Conservation (phyloP, 64 coral and sea anemone species). For the Actinia tenebrosa region DNA sequence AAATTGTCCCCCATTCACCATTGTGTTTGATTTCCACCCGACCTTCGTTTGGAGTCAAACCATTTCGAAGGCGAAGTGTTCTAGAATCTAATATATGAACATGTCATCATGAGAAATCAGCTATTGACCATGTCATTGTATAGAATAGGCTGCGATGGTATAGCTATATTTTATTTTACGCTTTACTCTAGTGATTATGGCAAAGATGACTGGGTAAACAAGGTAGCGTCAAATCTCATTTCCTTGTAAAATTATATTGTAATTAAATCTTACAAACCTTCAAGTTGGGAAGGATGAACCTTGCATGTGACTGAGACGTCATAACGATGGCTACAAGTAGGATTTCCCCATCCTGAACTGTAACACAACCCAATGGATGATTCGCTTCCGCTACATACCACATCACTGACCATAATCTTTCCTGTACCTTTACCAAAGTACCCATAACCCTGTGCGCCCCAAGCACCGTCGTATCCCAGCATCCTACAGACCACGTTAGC, state of each 20-base stretch:
- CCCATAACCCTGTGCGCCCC: not conserved
- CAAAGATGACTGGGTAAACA: not conserved
- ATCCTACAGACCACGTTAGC: constrained; percentile 11
- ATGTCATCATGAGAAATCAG: not conserved
- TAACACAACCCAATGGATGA: constrained; percentile 1
- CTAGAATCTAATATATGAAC: not conserved
- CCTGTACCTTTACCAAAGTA: not conserved
- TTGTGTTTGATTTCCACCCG: constrained; percentile 37
- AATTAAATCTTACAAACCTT: not conserved
- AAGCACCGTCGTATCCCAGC: constrained; percentile 23
- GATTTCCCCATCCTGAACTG: constrained; percentile 2
- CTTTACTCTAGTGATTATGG: no score
- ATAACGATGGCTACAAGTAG: not conserved
- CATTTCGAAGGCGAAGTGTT: not conserved
- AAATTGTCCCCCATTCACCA: constrained; percentile 34
- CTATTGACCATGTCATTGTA: not conserved
- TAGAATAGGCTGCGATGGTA: not conserved
- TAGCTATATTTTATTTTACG: no score
- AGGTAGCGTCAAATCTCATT: no score
- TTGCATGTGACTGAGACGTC: not conserved
- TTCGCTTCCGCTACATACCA: not conserved
- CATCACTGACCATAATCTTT: not conserved
- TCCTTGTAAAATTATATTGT: no score
- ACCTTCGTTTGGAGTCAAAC: constrained; percentile 22
- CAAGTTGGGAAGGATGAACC: not conserved